Evolutionary conservation across 2,888 invertebrate species (phyloP), one percentile per base, ranked within the genome.

Genomic region (Sphaerophoria rueppellii): DNA sequence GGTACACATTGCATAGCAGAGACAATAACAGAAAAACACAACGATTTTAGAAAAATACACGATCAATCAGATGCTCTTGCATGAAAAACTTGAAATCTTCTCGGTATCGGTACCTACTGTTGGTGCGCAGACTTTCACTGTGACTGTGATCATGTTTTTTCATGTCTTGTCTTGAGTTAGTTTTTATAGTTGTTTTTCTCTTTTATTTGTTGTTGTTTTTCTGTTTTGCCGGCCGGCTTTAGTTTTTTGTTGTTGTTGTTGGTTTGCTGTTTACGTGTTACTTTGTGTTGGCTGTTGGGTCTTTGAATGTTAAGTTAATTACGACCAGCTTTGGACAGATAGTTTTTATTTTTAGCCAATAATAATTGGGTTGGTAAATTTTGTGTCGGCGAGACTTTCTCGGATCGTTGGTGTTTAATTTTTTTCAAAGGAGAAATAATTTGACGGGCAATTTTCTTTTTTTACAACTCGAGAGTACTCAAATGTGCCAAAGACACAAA

Each of bases 201-300:
- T 55, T 71, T 77, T 65, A 60, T 73, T 70, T 65, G 16, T 83
- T 75, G 75, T 75, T 75, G 75, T 71, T 55, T 75, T 58, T 37
- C 14, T 63, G 16, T 48, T 80, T 82, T 74, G 79, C 83, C 83
- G 83, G 83, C 79, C 79, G 83, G 83, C 79, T 79, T 78, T 58
- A 40, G 52, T 37, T 35, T 9, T 35, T 37, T 67, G 46, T 58
- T 77, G 14, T 32, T 63, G 60, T 9, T 12, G 9, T 40, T n/a
- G n/a, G 9, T 40, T 40, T 40, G 40, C 7, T 40, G 54, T 46
- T 24, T 61, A 50, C 60, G n/a, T 24, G 24, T 24, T 24, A 24
- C 24, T 24, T 24, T 24, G 24, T 24, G 24, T 24, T 24, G 24
- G 24, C 24, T 24, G 24, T 24, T 24, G 24, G 24, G n/a, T 37